Percentiles rank a stretch among this genome's conserved stretches.
Conservation (phyloP, 2,888 invertebrate species). For the Andrena chrysosceles region DNA sequence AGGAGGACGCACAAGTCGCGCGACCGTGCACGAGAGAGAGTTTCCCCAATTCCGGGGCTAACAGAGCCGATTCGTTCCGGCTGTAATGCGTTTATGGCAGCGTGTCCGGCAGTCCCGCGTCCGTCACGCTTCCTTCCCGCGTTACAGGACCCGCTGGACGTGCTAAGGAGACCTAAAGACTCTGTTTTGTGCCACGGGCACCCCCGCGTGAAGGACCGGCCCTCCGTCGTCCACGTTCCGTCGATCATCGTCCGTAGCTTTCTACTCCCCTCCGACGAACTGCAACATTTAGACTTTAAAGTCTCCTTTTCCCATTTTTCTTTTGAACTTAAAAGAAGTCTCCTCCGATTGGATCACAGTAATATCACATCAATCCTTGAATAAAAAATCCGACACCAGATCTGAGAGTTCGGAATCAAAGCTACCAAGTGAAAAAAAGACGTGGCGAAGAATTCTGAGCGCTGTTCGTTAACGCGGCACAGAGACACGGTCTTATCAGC, state of each 20-base stretch:
- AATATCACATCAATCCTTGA: no score
- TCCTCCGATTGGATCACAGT: background rate
- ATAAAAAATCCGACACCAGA: no score
- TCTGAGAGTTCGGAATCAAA: background rate
- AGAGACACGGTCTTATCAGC: conserved; percentile 8
- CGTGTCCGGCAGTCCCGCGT: conserved; percentile 64
- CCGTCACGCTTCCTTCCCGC: conserved; percentile 75
- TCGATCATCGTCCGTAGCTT: conserved; percentile 51
- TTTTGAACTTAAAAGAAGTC: background rate
- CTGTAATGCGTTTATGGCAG: conserved; percentile 82
- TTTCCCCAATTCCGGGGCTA: conserved; percentile 76
- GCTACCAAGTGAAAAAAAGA: background rate
- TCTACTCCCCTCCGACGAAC: background rate
- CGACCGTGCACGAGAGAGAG: conserved; percentile 68
- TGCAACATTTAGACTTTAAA: conserved; percentile 13
- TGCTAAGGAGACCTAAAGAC: conserved; percentile 80
- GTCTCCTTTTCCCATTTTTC: background rate
- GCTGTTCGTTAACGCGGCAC: conserved; percentile 4
- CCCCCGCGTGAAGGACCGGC: conserved; percentile 50
- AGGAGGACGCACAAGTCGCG: conserved; percentile 66
- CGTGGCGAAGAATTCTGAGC: background rate
- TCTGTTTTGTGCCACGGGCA: conserved; percentile 74
- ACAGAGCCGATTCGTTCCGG: conserved; percentile 81
- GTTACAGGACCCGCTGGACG: conserved; percentile 64
- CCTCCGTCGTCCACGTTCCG: conserved; percentile 54